These are phyloP conservation scores for Acyrthosiphon pisum DNA, from an alignment of 1,140 invertebrate species.

Conservation along the genomic window DNA sequence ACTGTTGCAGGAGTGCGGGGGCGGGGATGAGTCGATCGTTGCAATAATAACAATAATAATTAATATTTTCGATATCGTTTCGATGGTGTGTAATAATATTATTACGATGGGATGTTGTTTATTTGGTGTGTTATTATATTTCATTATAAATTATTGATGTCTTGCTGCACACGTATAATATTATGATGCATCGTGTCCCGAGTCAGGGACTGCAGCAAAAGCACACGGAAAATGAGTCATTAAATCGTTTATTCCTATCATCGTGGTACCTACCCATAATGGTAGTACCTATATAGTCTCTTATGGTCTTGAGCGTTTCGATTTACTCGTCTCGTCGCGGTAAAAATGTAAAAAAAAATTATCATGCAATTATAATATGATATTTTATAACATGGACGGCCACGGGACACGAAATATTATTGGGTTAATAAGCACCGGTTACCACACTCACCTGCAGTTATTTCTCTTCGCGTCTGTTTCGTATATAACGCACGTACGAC, in stretches of 20 bases:
- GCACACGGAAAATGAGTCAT: background rate
- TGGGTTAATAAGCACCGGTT: background rate
- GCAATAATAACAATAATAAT: background rate
- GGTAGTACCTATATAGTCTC: background rate
- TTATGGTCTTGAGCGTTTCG: background rate
- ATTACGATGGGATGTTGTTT: background rate
- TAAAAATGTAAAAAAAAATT: background rate
- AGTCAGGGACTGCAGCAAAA: background rate
- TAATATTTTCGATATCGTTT: background rate
- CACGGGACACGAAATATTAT: background rate
- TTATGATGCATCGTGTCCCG: too few species aligned
- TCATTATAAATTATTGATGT: background rate
- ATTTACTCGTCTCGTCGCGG: background rate
- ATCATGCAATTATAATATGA: background rate
- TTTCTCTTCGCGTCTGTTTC: background rate
- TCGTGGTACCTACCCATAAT: too few species aligned
- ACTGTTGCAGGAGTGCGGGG: background rate
- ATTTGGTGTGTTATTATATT: background rate
- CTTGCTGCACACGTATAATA: background rate
- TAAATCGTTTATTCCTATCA: background rate
- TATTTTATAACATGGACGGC: too few species aligned
- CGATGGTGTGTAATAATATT: background rate
- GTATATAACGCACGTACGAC: too few species aligned
- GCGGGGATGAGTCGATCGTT: background rate
- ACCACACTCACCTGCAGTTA: background rate